phyloP scores from a whole-genome alignment of 2,113 vertebrate genomes.

The Perccottus glenii region DNA sequence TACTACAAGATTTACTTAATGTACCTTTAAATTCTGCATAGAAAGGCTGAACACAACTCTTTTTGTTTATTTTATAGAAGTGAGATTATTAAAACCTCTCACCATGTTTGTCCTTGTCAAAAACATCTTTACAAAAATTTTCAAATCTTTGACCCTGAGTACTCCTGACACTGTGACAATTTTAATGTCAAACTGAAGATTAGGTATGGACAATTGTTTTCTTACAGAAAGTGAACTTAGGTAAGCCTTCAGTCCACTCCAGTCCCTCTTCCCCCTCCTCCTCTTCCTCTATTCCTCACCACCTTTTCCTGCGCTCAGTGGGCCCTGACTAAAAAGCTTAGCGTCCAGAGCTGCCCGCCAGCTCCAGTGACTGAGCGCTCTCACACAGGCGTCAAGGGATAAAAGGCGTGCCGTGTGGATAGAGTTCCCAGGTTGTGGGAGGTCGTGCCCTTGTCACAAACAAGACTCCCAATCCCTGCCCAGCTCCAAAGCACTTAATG shows the following conservation, averaged over 20 bases:
- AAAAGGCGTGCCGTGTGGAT: slow-evolving; percentile 63
- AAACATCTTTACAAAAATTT: too few species aligned
- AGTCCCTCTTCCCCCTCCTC: slow-evolving; percentile 49
- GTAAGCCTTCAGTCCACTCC: slow-evolving; percentile 8
- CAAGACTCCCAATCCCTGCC: slow-evolving; percentile 87
- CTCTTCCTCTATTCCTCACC: slow-evolving; percentile 43
- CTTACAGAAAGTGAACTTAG: neutral
- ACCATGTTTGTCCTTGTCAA: too few species aligned
- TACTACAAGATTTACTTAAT: too few species aligned
- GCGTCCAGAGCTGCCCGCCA: slow-evolving; percentile 70
- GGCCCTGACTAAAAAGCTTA: slow-evolving; percentile 78
- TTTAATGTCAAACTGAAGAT: too few species aligned
- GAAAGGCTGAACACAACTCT: too few species aligned
- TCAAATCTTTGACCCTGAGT: too few species aligned
- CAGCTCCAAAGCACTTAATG: slow-evolving; percentile 91
- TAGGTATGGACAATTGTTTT: too few species aligned
- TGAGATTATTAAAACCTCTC: too few species aligned
- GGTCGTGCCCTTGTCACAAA: slow-evolving; percentile 93
- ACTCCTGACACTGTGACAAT: too few species aligned
- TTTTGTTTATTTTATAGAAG: too few species aligned
- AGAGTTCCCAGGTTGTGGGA: slow-evolving; percentile 87
- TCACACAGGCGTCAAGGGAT: slow-evolving; percentile 68
- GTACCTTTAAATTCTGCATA: too few species aligned
- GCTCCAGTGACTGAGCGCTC: slow-evolving; percentile 79
- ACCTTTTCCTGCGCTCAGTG: slow-evolving; percentile 54